Evolutionary conservation across 2,113 vertebrate species (phyloP), one percentile per base, ranked within the genome.

Genomic region (Cinclus mexicanus): DNA sequence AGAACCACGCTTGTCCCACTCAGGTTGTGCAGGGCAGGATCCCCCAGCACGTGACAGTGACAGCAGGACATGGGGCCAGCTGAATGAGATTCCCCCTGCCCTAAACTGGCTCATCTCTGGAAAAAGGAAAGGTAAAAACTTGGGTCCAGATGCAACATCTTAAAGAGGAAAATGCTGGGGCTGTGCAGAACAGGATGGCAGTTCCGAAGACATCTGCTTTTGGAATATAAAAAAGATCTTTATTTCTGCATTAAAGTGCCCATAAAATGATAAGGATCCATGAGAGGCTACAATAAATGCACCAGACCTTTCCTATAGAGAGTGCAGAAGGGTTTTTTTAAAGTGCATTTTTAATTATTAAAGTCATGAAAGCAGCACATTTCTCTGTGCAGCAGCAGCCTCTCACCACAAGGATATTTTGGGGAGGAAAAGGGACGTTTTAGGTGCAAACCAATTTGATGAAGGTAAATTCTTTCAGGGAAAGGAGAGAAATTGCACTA

Each of bases 261-360:
- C 44, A 57, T 96, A 96, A 96, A 97, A 71, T 69, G 63, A 82
- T 57, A 89, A 86, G 86, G 79, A 91, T 97, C 68, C 42, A 35
- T 50, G 65, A 94, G 84, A 96, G 90, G 89, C 93, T 82, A 39
- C 88, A 82, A 81, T 49, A 92, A 96, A 95, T 57, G 91, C 80
- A 69, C 52, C 21, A 93, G 94, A 77, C 93, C 86, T 91, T 83
- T 72, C 91, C 91, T 37, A 31, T 21, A 60, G 70, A 11, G 11
- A 60, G 41, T 79, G 68, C 61, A 82, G 91, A 41, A 89, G 57
- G 93, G 13, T 52, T 75, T 68, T 77, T 71, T 87, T 65, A 14
- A 91, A 95, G 86, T 85, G 90, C 71, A 52, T 92, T 97, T 95
- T 97, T 96, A 97, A 97, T 97, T 96, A 97, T 97, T 97, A 87